Evolutionary conservation across 2,797 vertebrate species (phyloP).

Genomic region (Crocidura indochinensis): DNA sequence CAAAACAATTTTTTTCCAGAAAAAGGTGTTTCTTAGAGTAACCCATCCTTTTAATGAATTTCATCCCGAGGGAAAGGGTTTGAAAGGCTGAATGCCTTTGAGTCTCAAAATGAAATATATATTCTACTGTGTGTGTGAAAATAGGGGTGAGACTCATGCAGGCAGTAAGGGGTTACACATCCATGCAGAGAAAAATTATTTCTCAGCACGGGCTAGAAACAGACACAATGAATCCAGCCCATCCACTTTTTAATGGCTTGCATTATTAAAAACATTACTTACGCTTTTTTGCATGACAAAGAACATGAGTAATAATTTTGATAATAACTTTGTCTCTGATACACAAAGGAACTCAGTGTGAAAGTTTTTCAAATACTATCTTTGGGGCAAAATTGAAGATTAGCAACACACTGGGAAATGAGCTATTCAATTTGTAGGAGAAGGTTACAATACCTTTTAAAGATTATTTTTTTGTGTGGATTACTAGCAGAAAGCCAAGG

Average conservation of each 20-base stretch:
- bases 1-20: constrained; percentile 12
- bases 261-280: constrained; percentile 88
- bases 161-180: constrained; percentile 72
- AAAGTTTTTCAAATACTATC: constrained; percentile 81
- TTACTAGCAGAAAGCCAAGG: constrained; percentile 22
- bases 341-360: constrained; percentile 83
- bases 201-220: constrained; percentile 51
- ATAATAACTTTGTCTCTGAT: constrained; percentile 85
- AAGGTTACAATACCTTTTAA: not conserved
- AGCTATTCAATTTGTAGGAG: constrained; percentile 67
- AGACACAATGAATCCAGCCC: constrained; percentile 80
- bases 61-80: not conserved
- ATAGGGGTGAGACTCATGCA: not conserved
- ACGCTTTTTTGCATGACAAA: constrained; percentile 85
- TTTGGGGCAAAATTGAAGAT: constrained; percentile 81
- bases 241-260: constrained; percentile 81
- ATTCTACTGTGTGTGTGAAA: not conserved
- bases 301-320: constrained; percentile 86
- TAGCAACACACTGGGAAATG: constrained; percentile 78
- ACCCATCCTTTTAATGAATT: constrained; percentile 18
- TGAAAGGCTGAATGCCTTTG: not conserved
- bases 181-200: constrained; percentile 64
- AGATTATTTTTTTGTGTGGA: constrained; percentile 54
- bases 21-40: constrained; percentile 53
- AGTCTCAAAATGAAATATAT: constrained; percentile 34